Base-by-base conservation (phyloP, 53 echinoderm and acorn worm species). In the Astropecten irregularis region DNA sequence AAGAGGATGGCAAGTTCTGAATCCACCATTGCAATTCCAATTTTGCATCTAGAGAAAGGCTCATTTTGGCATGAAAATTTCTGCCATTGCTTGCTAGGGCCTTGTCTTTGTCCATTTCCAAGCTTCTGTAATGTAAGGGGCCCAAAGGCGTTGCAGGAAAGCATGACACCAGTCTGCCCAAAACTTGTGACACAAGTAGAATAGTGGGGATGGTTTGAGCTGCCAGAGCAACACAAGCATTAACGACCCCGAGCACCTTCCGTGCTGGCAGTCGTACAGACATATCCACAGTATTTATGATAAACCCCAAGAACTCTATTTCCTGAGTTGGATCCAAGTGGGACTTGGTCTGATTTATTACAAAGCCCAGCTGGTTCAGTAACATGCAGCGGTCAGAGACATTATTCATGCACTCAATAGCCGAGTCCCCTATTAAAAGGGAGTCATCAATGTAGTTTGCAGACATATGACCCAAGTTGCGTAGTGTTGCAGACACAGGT, bases 401-500 rank as follows among this genome's bases (percentile, higher is more conserved):
- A 40, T 68, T 68, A 9, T 1, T 40, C 20, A 22, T 44, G 26
- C 68, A 68, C 23, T 68, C 68, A 7, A 40, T 39, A 35, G 10
- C 21, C 21, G 57, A 27, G 32, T 68, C 68, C 8, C 46, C 68
- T 2, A 68, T 68, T 2, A 68, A 21, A 23, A 68, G 27, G 20
- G 68, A 57, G 8, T 77, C 77, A 34, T 77, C 60, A 59, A 77
- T 77, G 29, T 77, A 77, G 20, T 25, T 40, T n/a, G 40, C 13
- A 46, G 42, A 44, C 3, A 46, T 27, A 23, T 71, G 47, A 9
- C 71, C 71, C 9, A 9, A 8, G 18, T 76, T 52, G 34, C 77
- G 54, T 27, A 77, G 28, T 36, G 55, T 77, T 15, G 77, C 34
- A 21, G 31, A 16, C 6, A 77, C 37, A 16, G 77, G 77, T 56